Evolutionary conservation across 53 echinoderm and acorn worm species (phyloP).

Genomic region (Paracentrotus lividus): DNA sequence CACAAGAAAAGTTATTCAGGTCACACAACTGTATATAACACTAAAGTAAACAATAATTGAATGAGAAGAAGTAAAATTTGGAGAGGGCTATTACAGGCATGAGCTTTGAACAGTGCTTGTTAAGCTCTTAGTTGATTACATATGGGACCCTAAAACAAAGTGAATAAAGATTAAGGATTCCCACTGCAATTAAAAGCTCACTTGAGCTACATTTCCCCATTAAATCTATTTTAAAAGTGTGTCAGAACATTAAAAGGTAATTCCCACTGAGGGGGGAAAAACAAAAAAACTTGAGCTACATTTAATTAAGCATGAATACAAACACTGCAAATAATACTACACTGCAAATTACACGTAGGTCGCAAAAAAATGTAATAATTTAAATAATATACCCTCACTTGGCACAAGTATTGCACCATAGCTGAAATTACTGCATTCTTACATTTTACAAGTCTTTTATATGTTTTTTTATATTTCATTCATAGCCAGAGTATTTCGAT

Average conservation of each 20-base stretch:
- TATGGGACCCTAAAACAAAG: not conserved
- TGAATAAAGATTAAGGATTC: not conserved
- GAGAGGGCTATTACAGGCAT: not conserved
- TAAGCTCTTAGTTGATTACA: not conserved
- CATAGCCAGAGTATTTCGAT: too few relatives aligned
- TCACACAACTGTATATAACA: not conserved
- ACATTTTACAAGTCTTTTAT: too few relatives aligned
- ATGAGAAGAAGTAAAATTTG: not conserved
- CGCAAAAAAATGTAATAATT: not conserved
- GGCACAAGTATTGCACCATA: too few relatives aligned
- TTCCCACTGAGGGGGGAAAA: too few relatives aligned
- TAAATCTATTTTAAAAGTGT: not conserved
- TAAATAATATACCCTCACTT: too few relatives aligned
- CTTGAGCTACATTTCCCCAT: not conserved
- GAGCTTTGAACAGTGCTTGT: not conserved
- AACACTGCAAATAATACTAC: too few relatives aligned
- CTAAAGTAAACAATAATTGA: not conserved
- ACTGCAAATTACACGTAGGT: not conserved
- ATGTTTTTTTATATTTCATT: too few relatives aligned
- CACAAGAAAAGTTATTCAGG: not conserved
- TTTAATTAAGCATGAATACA: too few relatives aligned
- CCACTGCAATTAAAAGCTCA: conserved; percentile 4
- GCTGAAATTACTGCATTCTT: too few relatives aligned
- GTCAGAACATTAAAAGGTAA: not conserved
- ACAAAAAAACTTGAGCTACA: too few relatives aligned